phyloP scores from a whole-genome alignment of 1,140 invertebrate genomes.

The Ridgeia piscesae region DNA sequence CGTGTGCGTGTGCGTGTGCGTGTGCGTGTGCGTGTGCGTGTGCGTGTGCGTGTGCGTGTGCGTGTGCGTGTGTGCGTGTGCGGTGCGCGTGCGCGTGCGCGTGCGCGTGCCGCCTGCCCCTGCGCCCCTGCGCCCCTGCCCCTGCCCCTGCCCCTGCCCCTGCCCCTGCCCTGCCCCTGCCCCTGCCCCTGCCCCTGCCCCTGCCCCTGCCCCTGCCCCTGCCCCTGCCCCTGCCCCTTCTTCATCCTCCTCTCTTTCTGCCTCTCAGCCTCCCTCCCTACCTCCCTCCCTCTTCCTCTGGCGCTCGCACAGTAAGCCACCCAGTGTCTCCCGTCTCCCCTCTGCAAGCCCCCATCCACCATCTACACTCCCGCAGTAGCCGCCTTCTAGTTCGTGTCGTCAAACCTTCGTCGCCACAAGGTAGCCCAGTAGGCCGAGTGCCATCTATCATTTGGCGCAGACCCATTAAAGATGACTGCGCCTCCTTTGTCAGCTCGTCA shows the following conservation, averaged over 20 bases:
- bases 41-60: background rate
- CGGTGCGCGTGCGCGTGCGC: too few species aligned
- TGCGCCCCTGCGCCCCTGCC: too few species aligned
- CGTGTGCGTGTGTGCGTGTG: background rate
- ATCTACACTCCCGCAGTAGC: background rate
- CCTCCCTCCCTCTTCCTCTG: background rate
- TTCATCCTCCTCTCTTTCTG: background rate
- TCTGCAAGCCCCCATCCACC: background rate
- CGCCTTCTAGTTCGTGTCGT: background rate
- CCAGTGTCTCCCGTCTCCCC: constrained; percentile 8
- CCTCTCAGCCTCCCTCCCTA: constrained; percentile 16
- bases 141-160: too few species aligned
- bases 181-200: constrained; percentile 13
- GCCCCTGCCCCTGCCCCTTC: background rate
- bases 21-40: background rate
- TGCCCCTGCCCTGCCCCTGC: too few species aligned
- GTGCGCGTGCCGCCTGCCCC: background rate
- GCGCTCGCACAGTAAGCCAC: background rate
- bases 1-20: constrained; percentile 1
- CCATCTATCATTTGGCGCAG: background rate
- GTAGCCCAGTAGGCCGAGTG: background rate
- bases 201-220: background rate
- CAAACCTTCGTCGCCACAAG: background rate
- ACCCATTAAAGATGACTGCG: background rate
- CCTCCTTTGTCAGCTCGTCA: background rate